Evolutionary conservation across 2,113 vertebrate species (phyloP).

Genomic region (Laticauda laticaudata): DNA sequence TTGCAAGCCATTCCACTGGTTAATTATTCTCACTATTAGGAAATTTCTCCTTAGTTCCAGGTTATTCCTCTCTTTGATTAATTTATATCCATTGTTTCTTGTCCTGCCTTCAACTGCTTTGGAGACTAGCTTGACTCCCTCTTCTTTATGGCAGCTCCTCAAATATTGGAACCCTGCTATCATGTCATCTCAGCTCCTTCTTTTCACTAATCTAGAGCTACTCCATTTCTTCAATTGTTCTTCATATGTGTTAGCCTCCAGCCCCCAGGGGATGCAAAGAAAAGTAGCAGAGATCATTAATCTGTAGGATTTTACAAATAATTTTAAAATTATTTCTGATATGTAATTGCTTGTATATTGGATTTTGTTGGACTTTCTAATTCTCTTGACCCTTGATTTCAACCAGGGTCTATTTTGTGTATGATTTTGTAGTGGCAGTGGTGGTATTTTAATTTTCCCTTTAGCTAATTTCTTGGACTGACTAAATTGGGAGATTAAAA

Average conservation of each 20-base stretch:
- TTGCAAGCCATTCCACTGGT: not conserved
- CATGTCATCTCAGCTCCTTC: not conserved
- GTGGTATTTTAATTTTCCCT: conserved; percentile 42
- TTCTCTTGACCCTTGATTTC: conserved; percentile 38
- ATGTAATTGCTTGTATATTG: not conserved
- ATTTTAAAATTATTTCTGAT: not conserved
- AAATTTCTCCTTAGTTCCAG: not conserved
- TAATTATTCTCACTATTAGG: not conserved
- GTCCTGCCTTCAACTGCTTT: not conserved
- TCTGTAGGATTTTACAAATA: not conserved
- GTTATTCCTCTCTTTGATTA: not conserved
- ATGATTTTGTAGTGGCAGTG: not conserved
- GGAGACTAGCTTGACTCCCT: not conserved
- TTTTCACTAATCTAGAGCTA: not conserved
- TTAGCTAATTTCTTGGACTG: conserved; percentile 46
- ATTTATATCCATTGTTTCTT: not conserved
- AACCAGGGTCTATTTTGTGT: not conserved
- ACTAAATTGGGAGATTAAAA: conserved; percentile 73
- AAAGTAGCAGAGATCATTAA: conserved; percentile 49
- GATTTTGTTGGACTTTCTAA: conserved; percentile 23
- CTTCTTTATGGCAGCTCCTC: not conserved
- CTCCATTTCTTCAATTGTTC: not conserved
- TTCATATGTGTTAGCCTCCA: not conserved
- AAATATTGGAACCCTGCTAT: not conserved
- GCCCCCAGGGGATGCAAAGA: conserved; percentile 28